These are phyloP conservation scores for Carapus acus DNA, from an alignment of 2,797 vertebrate genomes.

Conservation along the genomic window DNA sequence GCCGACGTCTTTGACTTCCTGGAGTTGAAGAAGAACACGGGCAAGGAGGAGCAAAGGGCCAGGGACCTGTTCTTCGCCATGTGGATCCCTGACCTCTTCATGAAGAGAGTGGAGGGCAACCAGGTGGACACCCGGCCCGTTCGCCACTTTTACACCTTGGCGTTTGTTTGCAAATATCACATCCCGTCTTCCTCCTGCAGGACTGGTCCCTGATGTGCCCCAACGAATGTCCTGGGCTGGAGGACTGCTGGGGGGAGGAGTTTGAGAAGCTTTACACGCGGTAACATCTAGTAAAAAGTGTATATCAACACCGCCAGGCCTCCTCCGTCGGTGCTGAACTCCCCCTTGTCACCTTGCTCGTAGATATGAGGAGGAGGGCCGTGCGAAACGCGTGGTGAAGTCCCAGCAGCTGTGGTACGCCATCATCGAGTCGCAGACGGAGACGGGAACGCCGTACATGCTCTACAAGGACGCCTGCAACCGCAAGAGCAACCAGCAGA, in stretches of 20 bases:
- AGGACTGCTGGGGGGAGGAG: constrained; percentile 93
- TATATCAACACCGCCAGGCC: not conserved
- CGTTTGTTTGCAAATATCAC: no score
- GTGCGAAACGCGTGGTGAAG: constrained; percentile 82
- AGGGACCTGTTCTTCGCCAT: constrained; percentile 93
- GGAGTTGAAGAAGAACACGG: constrained; percentile 96
- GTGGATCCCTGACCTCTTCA: constrained; percentile 98
- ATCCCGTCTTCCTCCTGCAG: constrained; percentile 26
- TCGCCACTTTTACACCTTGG: no score
- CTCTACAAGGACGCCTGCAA: constrained; percentile 97
- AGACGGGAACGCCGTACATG: constrained; percentile 96
- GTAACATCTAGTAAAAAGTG: constrained; percentile 26
- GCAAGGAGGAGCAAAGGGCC: constrained; percentile 94
- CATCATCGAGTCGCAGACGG: constrained; percentile 94
- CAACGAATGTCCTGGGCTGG: constrained; percentile 87
- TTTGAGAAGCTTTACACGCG: constrained; percentile 91
- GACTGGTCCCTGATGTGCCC: constrained; percentile 98
- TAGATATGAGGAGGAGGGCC: constrained; percentile 83
- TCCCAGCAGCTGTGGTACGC: constrained; percentile 95
- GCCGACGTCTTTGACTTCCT: constrained; percentile 92
- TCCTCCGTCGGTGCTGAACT: not conserved
- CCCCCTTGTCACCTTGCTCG: not conserved
- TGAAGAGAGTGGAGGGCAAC: constrained; percentile 93
- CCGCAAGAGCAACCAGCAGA: constrained; percentile 96
- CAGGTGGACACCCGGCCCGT: constrained; percentile 58